Base-by-base conservation (phyloP, 2,113 vertebrate species). In the Aramus guarauna region DNA sequence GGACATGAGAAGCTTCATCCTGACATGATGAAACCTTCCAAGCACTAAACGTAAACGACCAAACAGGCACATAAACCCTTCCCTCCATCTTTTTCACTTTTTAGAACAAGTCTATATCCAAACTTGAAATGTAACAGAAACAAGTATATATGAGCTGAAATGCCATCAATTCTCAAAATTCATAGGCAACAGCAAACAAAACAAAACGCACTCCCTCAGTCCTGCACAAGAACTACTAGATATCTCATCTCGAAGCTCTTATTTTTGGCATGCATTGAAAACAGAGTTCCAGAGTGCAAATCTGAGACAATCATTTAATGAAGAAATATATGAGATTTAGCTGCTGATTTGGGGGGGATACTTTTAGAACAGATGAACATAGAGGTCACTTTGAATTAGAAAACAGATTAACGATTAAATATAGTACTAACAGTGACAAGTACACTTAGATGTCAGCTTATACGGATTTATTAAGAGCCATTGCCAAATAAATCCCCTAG, bases 351-450 rank as follows among this genome's bases (percentile, higher is more conserved):
- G 11, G 9, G 15, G 13, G 26, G 2, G 9, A 20, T 88, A 20
- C n/a, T 73, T 88, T 94, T 52, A 82, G 74, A 90, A 62, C 22
- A 85, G 39, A 76, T 41, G 39, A 93, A 67, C 23, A 39, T 1
- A 69, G 53, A 85, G 20, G 27, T 64, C 11, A 66, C 19, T 82
- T 69, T 50, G 30, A 92, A 87, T 55, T 66, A 85, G 90, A 67
- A 90, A 95, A 85, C 13, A 74, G 27, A 75, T 77, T 94, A 64
- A 89, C 86, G 69, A 78, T 60, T 85, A 85, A 95, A 88, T 86
- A 85, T 9, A 79, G 37, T 62, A 80, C 29, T n/a, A 74, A 59
- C 5, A 92, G 22, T 26, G 23, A 37, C 11, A 95, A 78, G 53
- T 58, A 80, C 22, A 62, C 36, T 62, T 83, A 29, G 37, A 92